Base-by-base conservation (phyloP, 2,113 vertebrate species). In the Nesoenas mayeri region DNA sequence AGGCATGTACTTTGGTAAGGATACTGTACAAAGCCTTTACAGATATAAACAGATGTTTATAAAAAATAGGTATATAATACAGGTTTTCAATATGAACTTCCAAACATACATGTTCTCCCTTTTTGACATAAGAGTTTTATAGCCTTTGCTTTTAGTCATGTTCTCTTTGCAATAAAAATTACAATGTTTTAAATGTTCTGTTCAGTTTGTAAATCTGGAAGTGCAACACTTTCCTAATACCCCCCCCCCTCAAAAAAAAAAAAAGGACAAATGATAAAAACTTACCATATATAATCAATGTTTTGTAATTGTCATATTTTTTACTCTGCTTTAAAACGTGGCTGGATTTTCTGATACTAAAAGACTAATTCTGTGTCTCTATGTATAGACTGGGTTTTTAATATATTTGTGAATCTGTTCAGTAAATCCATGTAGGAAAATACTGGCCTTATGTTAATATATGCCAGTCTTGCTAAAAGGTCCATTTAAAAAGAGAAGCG, bases 31-130 rank as follows among this genome's bases (percentile, higher is more conserved):
- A 12, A 74, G 17, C 8, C 10, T 85, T 88, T 78, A 86, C 34
- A 54, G 24, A 84, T 87, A 15, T 24, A 74, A 67, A 34, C 9
- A 74, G 11, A 29, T 22, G 17, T 50, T 65, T 57, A 40, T 84
- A 0, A 79, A 53, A 73, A 75, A 22, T 47, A 50, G 19, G 7
- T 36, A 7, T 60, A 19, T 78, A 44, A 19, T 44, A 60, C 2
- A 42, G 22, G 11, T 75, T 71, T 14, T 57, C 16, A 51, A 6
- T 57, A 32, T 34, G n/a, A 72, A 44, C 3, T 47, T 60, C 6
- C 31, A 40, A 73, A 42, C 53, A 36, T 5, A 15, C 14, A 0
- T 15, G 2, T 65, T 72, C 9, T 66, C 0, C 5, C 1, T 8
- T 61, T 44, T 57, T 29, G 12, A 57, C 2, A 2, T 69, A 69